phyloP scores from a whole-genome alignment of 2,797 vertebrate species.

The Clarias platycephalus region DNA sequence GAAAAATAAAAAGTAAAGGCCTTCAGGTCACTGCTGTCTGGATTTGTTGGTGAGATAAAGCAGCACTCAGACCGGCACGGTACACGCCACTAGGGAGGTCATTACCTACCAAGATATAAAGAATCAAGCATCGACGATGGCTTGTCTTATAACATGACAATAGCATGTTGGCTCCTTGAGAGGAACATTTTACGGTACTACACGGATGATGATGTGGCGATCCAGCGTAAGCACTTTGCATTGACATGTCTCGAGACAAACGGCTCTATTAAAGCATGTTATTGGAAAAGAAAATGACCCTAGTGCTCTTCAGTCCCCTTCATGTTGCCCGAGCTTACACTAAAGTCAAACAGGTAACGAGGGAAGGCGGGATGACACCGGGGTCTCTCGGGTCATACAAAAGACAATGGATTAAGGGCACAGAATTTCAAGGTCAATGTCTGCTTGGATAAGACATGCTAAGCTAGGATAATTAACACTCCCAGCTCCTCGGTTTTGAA shows the following conservation, averaged over 20 bases:
- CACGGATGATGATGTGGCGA: background rate
- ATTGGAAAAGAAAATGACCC: constrained; percentile 25
- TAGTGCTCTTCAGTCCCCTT: background rate
- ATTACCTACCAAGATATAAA: background rate
- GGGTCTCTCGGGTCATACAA: background rate
- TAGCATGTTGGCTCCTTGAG: constrained; percentile 17
- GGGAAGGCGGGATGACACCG: background rate
- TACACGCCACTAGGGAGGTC: background rate
- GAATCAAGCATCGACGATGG: constrained; percentile 23
- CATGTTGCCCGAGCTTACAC: background rate
- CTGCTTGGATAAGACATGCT: background rate
- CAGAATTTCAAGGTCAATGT: constrained; percentile 10
- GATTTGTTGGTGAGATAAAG: constrained; percentile 13
- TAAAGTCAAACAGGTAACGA: background rate
- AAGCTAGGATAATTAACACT: constrained; percentile 7
- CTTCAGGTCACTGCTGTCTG: constrained; percentile 7
- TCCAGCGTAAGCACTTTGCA: background rate
- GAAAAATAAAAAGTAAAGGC: background rate
- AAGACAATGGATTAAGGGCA: background rate
- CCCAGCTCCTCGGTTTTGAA: background rate
- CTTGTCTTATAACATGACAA: background rate
- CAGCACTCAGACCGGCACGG: too few relatives aligned
- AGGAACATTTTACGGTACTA: background rate
- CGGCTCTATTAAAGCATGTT: constrained; percentile 27
- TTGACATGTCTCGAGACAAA: constrained; percentile 16